These are phyloP conservation scores for Odontamblyopus rebecca DNA, from an alignment of 2,797 vertebrate species.

Conservation along the genomic window DNA sequence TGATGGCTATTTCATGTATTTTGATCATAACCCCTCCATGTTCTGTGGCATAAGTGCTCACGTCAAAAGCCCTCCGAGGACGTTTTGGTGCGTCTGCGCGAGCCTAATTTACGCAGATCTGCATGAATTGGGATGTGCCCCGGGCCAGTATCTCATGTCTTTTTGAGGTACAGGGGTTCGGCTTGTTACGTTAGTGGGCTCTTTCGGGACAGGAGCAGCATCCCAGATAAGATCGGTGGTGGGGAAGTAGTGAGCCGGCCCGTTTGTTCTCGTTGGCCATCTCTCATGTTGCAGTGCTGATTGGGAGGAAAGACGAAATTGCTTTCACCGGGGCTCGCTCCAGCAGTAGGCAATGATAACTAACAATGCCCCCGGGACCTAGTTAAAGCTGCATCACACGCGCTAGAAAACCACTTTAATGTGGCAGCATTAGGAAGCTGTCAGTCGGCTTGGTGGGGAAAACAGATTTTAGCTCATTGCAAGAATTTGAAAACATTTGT, in stretches of 20 bases:
- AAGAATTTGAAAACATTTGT: conserved; percentile 84
- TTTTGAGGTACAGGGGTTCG: conserved; percentile 56
- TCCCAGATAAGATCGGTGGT: conserved; percentile 78
- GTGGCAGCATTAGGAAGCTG: conserved; percentile 89
- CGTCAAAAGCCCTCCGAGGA: conserved; percentile 73
- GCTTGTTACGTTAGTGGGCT: conserved; percentile 65
- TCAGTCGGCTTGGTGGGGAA: conserved; percentile 82
- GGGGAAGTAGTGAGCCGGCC: conserved; percentile 71
- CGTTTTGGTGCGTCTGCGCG: conserved; percentile 72
- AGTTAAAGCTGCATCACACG: conserved; percentile 89
- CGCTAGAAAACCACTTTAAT: conserved; percentile 89
- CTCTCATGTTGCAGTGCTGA: conserved; percentile 83
- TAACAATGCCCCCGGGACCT: conserved; percentile 94
- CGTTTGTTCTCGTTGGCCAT: conserved; percentile 80
- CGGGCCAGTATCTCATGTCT: conserved; percentile 72
- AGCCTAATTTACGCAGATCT: conserved; percentile 81
- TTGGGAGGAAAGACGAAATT: conserved; percentile 86
- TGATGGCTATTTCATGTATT: conserved; percentile 73
- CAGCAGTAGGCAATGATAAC: conserved; percentile 91
- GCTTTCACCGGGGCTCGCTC: conserved; percentile 81
- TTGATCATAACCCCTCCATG: conserved; percentile 69
- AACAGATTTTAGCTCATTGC: conserved; percentile 73
- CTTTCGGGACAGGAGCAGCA: conserved; percentile 69
- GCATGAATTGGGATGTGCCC: conserved; percentile 72
- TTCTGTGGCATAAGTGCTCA: conserved; percentile 67